Conservation (phyloP, 2,113 vertebrate genomes). For the Sceloporus undulatus region DNA sequence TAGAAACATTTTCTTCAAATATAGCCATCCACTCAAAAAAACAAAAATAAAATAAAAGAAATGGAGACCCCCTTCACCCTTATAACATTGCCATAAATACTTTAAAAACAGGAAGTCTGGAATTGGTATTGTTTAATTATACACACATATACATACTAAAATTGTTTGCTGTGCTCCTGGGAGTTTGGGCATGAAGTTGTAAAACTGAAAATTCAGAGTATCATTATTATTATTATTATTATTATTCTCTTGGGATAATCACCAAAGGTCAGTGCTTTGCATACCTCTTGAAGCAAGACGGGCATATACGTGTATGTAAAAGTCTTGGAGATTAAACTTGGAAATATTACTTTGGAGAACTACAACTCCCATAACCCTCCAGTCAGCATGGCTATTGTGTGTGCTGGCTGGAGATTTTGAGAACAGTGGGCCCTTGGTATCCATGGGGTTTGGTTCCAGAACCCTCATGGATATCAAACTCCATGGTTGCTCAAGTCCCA, state of each 20-base stretch:
- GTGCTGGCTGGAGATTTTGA: no score
- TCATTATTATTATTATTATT: neutral
- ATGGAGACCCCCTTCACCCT: slow-evolving; percentile 46
- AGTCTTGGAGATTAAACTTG: neutral
- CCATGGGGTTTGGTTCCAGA: no score
- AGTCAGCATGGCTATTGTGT: no score
- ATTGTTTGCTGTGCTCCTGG: no score
- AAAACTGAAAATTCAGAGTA: slow-evolving; percentile 27
- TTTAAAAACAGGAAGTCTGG: slow-evolving; percentile 7
- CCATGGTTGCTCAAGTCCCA: no score
- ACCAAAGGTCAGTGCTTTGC: neutral
- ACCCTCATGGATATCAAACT: no score
- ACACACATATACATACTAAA: no score
- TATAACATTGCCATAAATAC: slow-evolving; percentile 2
- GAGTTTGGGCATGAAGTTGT: slow-evolving; percentile 18
- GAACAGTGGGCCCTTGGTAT: no score
- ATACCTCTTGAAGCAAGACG: neutral
- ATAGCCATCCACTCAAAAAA: slow-evolving; percentile 11
- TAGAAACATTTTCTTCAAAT: slow-evolving; percentile 58
- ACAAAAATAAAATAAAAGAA: slow-evolving; percentile 34
- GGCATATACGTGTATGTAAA: neutral
- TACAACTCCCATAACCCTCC: no score
- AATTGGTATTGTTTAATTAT: neutral
- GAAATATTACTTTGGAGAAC: no score
- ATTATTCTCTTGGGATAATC: slow-evolving; percentile 40